Conservation (phyloP, 30 jellyfish, hydroid and myxozoan species). For the Nemopilema nomurai region DNA sequence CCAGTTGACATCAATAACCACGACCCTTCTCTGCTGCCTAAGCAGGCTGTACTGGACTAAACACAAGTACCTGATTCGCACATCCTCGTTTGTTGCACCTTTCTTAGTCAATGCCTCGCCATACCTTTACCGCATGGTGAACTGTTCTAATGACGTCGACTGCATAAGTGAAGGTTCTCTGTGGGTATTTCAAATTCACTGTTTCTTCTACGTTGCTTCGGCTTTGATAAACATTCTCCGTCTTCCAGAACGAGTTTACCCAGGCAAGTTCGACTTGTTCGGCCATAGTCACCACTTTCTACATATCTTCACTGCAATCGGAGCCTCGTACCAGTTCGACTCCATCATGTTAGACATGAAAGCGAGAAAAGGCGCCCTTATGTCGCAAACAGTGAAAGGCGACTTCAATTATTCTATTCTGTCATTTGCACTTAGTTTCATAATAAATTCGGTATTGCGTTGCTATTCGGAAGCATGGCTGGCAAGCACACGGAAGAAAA, state of each 20-base stretch:
- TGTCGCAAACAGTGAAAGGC: constrained; percentile 17
- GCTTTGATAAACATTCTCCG: constrained; percentile 86
- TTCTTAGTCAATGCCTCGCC: constrained; percentile 92
- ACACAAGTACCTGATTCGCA: constrained; percentile 71
- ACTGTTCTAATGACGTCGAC: constrained; percentile 55
- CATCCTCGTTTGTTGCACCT: constrained; percentile 79
- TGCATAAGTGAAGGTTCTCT: constrained; percentile 37
- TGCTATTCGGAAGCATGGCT: constrained; percentile 33
- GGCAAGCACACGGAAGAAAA: constrained; percentile 8
- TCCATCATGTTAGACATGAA: constrained; percentile 65
- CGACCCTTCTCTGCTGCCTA: constrained; percentile 82
- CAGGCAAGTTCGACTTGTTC: constrained; percentile 86
- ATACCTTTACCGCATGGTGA: constrained; percentile 65
- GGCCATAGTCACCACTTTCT: constrained; percentile 95
- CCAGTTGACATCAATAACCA: constrained; percentile 58
- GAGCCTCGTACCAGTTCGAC: constrained; percentile 82
- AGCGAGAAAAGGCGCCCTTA: constrained; percentile 42
- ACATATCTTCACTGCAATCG: constrained; percentile 86
- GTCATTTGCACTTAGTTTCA: constrained; percentile 31
- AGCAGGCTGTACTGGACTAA: constrained; percentile 79
- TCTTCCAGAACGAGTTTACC: constrained; percentile 88
- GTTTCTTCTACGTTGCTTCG: constrained; percentile 61
- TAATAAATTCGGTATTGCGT: constrained; percentile 56
- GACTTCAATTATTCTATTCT: constrained; percentile 25
- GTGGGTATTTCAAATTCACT: constrained; percentile 65